Evolutionary conservation across 2,888 invertebrate species (phyloP), one percentile per base, ranked within the genome.

Genomic region (Macrosiphum euphorbiae): DNA sequence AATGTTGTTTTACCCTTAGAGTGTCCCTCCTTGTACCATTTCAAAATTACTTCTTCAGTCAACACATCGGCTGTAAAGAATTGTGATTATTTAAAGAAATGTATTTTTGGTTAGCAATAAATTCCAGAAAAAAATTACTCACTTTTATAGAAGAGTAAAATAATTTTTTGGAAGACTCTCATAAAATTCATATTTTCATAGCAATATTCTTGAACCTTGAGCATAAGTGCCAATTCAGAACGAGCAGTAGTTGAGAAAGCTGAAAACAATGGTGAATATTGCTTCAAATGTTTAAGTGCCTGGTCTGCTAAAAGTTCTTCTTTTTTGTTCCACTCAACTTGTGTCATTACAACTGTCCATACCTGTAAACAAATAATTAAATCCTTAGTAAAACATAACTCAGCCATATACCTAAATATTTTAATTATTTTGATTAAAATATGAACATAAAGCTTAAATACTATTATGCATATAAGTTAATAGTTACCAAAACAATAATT

Each of bases 111-210:
- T 10, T 50, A 67, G 28, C 1, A n/a, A 35, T 26, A 84, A 3
- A 55, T 84, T 41, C 20, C 35, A 78, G 20, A 7, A 44, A 84
- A 7, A 44, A 61, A 88, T 94, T 24, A 95, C 96, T 96, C 96
- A 97, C 98, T 98, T 97, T 98, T 99, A 97, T 99, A 99, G 96
- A 99, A 98, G 96, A 99, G 97, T 96, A 99, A 97, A 95, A 99
- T 98, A 95, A 99, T 98, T 96, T 99, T 99, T 96, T 98, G 98
- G 97, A 99, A 99, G 96, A 98, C 98, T 96, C 98, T 98, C 98
- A 99, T 98, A 96, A 99, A 99, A 96, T 98, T 98, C 99, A 99
- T 99, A 97, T 99, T 99, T 96, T 99, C 99, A 96, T 99, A 99
- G 96, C 99, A 99, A 96, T 98, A 99, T 96, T 99, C 99, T 96